phyloP scores from a whole-genome alignment of 2,113 vertebrate species.

The Narcine bancroftii region DNA sequence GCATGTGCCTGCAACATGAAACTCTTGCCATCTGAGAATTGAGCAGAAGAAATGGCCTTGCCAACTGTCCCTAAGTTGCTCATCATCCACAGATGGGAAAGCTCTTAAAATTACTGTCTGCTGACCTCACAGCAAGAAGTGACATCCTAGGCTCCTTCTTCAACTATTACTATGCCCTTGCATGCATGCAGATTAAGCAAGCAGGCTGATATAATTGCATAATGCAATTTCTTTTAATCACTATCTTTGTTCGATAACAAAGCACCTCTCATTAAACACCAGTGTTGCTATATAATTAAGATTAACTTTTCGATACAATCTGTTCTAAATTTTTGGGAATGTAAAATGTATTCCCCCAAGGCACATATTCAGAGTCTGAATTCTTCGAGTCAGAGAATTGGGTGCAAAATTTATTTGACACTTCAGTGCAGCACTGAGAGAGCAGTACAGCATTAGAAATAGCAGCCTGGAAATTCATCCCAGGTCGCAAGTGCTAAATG shows the following conservation, averaged over 20 bases:
- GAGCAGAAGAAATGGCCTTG: background rate
- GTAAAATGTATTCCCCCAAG: background rate
- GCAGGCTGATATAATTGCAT: background rate
- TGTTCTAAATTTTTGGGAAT: background rate
- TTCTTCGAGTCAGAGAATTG: background rate
- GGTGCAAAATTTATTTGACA: background rate
- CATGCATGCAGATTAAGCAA: background rate
- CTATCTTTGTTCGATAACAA: background rate
- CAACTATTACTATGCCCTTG: background rate
- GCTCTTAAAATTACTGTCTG: background rate
- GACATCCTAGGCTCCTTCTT: background rate
- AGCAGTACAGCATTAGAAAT: no score
- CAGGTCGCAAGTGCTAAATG: no score
- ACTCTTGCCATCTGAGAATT: background rate
- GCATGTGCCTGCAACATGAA: background rate
- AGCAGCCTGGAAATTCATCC: no score
- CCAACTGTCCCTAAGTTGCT: background rate
- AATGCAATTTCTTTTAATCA: conserved; percentile 28
- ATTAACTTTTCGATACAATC: background rate
- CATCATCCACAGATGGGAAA: background rate
- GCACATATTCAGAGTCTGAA: background rate
- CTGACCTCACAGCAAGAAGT: background rate
- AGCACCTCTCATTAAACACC: background rate
- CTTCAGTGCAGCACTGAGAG: background rate
- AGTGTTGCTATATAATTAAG: background rate